Evolutionary conservation across 2,113 vertebrate genomes (phyloP).

Genomic region (Zingel zingel): DNA sequence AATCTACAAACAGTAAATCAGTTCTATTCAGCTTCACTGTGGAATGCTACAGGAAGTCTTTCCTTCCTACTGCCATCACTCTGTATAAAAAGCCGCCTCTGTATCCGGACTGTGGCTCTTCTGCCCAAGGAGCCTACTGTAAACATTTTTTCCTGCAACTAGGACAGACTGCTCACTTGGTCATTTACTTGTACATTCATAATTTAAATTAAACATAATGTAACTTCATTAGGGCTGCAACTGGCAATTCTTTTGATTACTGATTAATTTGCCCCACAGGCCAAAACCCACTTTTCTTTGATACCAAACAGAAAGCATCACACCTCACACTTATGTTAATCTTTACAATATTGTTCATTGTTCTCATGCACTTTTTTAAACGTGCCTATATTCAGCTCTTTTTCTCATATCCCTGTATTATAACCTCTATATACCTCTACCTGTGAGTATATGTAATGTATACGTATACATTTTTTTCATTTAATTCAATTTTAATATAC

Average conservation of each 20-base stretch:
- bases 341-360: not conserved
- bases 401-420: not conserved
- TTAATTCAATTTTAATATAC: not conserved
- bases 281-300: not conserved
- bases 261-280: not conserved
- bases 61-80: constrained; percentile 25
- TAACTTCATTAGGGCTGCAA: not conserved
- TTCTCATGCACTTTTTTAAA: not conserved
- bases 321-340: not conserved
- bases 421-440: not conserved
- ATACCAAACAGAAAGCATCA: not conserved
- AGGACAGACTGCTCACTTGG: not conserved
- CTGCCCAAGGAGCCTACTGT: not conserved
- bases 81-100: not conserved
- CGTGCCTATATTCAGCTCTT: too few species aligned
- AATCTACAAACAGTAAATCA: not conserved
- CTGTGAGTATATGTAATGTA: not conserved
- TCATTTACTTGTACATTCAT: not conserved
- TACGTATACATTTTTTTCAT: not conserved
- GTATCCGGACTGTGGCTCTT: not conserved
- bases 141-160: not conserved
- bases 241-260: not conserved
- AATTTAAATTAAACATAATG: not conserved
- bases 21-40: not conserved
- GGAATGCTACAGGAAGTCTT: constrained; percentile 35